Conservation (phyloP, 2,888 invertebrate genomes). For the Smittia sp. region DNA sequence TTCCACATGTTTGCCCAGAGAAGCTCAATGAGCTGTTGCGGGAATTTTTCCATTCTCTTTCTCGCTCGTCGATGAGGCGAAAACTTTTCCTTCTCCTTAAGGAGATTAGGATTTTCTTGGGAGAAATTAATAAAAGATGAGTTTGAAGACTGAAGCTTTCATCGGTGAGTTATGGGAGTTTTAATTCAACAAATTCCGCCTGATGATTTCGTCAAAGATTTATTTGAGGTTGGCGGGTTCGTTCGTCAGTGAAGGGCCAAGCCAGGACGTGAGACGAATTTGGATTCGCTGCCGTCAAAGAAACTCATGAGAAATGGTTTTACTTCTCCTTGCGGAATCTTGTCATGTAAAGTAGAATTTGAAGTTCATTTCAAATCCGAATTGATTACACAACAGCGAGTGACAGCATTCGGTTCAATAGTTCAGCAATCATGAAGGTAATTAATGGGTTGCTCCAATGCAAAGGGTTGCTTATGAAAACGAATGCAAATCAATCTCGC, state of each 20-base stretch:
- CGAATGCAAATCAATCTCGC: neutral
- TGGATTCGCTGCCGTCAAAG: no score
- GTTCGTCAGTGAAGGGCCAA: no score
- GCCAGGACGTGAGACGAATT: no score
- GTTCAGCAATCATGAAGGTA: neutral
- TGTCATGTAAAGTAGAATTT: no score
- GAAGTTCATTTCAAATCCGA: neutral
- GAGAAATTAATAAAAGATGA: slow-evolving; percentile 8
- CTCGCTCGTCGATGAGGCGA: neutral
- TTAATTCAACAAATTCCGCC: neutral
- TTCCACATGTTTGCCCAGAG: slow-evolving; percentile 12
- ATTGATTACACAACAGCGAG: neutral
- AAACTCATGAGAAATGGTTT: no score
- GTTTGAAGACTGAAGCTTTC: neutral
- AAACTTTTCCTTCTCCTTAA: neutral
- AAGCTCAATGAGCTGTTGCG: slow-evolving; percentile 20
- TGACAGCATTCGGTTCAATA: neutral
- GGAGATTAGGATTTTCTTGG: neutral
- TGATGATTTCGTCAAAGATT: slow-evolving; percentile 8
- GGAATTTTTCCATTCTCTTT: neutral
- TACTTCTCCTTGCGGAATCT: no score
- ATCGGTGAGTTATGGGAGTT: slow-evolving; percentile 7
- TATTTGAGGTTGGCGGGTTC: neutral
- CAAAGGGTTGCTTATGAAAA: neutral
- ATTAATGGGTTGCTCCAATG: neutral